Evolutionary conservation across 92 coral and sea anemone species (phyloP).

Genomic region (Montipora capitata): DNA sequence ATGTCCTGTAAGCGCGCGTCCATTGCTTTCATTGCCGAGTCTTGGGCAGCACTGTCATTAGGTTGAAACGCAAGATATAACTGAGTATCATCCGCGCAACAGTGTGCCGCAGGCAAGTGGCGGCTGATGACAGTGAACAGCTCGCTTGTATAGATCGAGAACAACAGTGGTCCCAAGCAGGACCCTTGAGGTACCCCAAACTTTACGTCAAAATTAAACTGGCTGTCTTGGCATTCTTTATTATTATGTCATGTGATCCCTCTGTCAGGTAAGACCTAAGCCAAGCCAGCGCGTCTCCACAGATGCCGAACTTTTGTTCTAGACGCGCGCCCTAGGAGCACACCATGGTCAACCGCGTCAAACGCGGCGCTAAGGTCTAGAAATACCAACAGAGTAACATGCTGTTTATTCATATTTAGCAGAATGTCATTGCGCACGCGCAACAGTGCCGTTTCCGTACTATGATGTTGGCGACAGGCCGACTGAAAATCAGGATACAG

Average conservation of each 20-base stretch:
- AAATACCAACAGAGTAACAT: conserved; percentile 39
- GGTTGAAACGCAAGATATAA: neutral
- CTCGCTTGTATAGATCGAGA: conserved; percentile 20
- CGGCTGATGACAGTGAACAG: conserved; percentile 12
- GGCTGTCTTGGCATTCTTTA: conserved; percentile 5
- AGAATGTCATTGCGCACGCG: conserved; percentile 32
- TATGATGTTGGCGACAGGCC: conserved; percentile 11
- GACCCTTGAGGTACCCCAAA: conserved; percentile 33
- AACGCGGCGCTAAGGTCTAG: conserved; percentile 35
- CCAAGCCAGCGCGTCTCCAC: conserved; percentile 37
- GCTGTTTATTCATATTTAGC: conserved; percentile 39
- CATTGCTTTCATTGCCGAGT: no score
- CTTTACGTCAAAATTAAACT: neutral
- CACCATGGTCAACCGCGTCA: conserved; percentile 34
- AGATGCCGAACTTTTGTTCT: conserved; percentile 15
- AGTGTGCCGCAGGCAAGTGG: conserved; percentile 17
- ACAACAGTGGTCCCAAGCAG: conserved; percentile 40
- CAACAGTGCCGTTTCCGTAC: conserved; percentile 7
- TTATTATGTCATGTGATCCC: conserved; percentile 19
- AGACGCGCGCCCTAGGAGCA: conserved; percentile 27
- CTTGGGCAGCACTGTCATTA: neutral
- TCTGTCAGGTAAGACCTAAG: conserved; percentile 28
- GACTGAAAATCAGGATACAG: conserved; percentile 3
- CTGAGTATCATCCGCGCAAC: conserved; percentile 13
- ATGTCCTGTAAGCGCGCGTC: no score